These are phyloP conservation scores for Eufriesea mexicana DNA, from an alignment of 1,140 invertebrate genomes.

Conservation along the genomic window DNA sequence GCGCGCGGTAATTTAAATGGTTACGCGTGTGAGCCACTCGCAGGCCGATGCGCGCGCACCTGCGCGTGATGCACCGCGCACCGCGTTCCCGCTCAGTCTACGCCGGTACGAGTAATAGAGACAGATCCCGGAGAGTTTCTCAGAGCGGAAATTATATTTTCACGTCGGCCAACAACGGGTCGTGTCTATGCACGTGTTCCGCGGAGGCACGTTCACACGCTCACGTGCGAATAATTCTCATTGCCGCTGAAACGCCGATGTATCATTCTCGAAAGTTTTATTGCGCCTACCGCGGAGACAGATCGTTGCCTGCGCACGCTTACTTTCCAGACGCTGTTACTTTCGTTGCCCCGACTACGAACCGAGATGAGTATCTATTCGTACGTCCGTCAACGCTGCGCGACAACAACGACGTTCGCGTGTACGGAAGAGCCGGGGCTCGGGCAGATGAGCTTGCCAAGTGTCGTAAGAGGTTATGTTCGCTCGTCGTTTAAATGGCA, in stretches of 20 bases:
- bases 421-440: too few relatives aligned
- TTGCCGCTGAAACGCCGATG: conserved; percentile 30
- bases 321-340: conserved; percentile 22
- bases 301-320: neutral
- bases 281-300: conserved; percentile 9
- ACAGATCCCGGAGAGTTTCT: conserved; percentile 66
- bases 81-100: neutral
- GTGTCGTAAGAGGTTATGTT: neutral
- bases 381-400: neutral
- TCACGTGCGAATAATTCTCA: conserved; percentile 36
- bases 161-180: conserved; percentile 46
- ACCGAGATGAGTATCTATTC: conserved; percentile 6
- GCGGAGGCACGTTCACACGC: conserved; percentile 28
- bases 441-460: too few relatives aligned
- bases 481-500: neutral
- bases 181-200: conserved; percentile 22
- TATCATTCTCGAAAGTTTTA: conserved; percentile 42
- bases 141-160: conserved; percentile 77
- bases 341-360: neutral
- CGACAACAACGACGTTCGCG: neutral
- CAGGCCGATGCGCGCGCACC: neutral
- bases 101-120: conserved; percentile 66
- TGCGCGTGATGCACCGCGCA: neutral
- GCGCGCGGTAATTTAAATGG: conserved; percentile 72
- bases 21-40: conserved; percentile 44